Evolutionary conservation across 2,888 invertebrate species (phyloP).

Genomic region (Amorpha juglandis): DNA sequence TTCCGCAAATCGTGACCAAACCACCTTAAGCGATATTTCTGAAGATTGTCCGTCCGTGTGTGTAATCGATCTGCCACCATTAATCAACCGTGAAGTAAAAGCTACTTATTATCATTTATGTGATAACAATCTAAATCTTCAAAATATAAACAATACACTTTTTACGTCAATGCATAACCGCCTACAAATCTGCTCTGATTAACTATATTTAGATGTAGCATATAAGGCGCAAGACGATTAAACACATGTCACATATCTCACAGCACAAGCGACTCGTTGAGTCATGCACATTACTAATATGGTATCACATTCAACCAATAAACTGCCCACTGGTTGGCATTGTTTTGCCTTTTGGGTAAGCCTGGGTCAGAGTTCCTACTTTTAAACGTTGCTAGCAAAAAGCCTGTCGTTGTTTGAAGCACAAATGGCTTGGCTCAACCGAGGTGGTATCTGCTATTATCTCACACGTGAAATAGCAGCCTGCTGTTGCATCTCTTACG

Average conservation of each 20-base stretch:
- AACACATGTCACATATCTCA: slow-evolving; percentile 12
- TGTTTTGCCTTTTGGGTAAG: slow-evolving; percentile 13
- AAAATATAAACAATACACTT: slow-evolving; percentile 2
- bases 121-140: neutral
- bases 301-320: slow-evolving; percentile 9
- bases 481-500: no score
- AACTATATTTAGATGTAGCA: slow-evolving; percentile 23
- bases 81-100: no score
- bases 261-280: neutral
- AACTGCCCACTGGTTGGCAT: slow-evolving; percentile 20
- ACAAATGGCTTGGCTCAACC: no score
- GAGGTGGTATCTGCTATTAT: no score
- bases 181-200: slow-evolving; percentile 25
- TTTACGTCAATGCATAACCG: slow-evolving; percentile 14
- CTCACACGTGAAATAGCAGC: no score
- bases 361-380: slow-evolving; percentile 3
- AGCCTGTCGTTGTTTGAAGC: no score
- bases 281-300: neutral
- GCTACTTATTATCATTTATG: no score
- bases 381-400: neutral
- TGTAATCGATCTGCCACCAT: no score
- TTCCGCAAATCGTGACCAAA: no score
- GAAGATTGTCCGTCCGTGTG: no score
- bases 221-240: slow-evolving; percentile 20
- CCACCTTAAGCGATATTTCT: no score